Evolutionary conservation across 2,113 vertebrate species (phyloP), one percentile per base, ranked within the genome.

Genomic region (Tachuris rubrigastra): DNA sequence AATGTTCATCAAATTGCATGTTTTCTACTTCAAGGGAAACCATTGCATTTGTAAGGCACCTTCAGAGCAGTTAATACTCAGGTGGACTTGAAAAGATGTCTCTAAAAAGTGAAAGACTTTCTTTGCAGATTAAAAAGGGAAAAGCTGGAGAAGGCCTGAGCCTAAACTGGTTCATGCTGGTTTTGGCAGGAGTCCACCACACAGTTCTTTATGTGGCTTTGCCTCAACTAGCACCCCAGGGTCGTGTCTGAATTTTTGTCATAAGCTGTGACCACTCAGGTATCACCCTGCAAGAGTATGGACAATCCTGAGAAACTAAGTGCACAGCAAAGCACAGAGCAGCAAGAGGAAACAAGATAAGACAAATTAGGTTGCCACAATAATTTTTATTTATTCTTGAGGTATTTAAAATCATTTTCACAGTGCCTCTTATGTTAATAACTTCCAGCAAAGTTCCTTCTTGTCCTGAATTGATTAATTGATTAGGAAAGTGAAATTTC

Each of bases 11-110:
- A 81, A 71, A 89, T 16, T 22, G 22, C 10, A 11, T 42, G 30
- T 30, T 84, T 92, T 74, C 80, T 81, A 11, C 69, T 63, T 55
- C 35, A 84, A 90, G 42, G 30, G 30, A 86, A 93, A 84, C 19
- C 10, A 42, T 2, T 65, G 47, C 33, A 44, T 58, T 53, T 56
- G 46, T 56, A 87, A 92, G 68, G 39, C 47, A 67, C 44, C 85
- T 74, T 35, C 19, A 33, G 14, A 87, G 84, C 19, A 89, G 11
- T 41, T 74, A 62, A 79, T 33, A 73, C 11, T 85, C 35, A 53
- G 52, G 33, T 28, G 30, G 55, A n/a, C 37, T 80, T 49, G 22
- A 50, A 92, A 87, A 82, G 39, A 39, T 13, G 19, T 52, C 50
- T n/a, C 30, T 78, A 81, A 83, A 7, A 84, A 80, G 35, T 35